Conservation (phyloP, 2,888 invertebrate species). For the Dromius quadrimaculatus region DNA sequence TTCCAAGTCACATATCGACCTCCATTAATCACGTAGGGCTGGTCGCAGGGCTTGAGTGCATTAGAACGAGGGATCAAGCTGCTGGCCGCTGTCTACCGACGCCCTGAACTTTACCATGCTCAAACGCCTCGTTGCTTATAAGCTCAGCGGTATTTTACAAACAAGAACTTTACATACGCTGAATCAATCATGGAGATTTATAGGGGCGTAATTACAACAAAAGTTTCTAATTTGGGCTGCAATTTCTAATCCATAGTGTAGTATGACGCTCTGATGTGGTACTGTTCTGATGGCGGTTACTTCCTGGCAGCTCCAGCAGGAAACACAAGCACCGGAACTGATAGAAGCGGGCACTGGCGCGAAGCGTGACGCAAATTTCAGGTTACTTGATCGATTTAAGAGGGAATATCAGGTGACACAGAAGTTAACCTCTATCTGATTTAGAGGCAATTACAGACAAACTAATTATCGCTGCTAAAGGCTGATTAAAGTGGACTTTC, state of each 20-base stretch:
- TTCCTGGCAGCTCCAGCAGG: background rate
- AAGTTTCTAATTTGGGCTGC: no score
- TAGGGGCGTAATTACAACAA: no score
- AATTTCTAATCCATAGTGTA: no score
- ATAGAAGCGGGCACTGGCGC: background rate
- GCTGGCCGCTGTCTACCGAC: conserved; percentile 33
- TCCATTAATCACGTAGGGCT: conserved; percentile 47
- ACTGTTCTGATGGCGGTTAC: background rate
- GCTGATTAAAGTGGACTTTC: conserved; percentile 46
- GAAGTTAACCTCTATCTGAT: conserved; percentile 45
- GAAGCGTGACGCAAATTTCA: conserved; percentile 29
- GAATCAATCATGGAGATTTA: no score
- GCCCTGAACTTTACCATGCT: background rate
- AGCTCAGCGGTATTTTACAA: background rate
- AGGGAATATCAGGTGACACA: conserved; percentile 46
- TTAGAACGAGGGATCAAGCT: conserved; percentile 42
- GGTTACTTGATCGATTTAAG: conserved; percentile 45
- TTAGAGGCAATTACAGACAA: conserved; percentile 46
- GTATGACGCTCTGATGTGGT: no score
- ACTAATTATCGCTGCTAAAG: conserved; percentile 43
- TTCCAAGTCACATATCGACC: conserved; percentile 51
- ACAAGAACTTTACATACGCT: no score
- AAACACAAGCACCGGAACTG: conserved; percentile 27
- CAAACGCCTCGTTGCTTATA: background rate
- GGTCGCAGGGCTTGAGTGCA: conserved; percentile 42